A percentile compares a stretch with the other conserved stretches of the same genome.
Conservation (phyloP, 2,888 invertebrate species). For the Shargacucullia verbasci region DNA sequence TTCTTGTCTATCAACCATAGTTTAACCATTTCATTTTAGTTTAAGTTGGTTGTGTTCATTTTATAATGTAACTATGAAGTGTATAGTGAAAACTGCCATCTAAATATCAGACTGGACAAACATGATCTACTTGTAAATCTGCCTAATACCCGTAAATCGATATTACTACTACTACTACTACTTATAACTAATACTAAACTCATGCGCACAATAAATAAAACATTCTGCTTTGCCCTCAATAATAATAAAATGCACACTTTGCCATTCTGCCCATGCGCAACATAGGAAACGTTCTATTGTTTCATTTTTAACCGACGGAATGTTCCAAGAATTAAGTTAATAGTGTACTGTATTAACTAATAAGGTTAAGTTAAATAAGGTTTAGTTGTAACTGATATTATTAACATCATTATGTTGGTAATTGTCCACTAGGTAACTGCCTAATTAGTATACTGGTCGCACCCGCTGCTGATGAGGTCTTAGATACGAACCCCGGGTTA, state of each 20-base stretch:
- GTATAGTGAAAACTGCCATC: too few relatives aligned
- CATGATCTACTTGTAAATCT: neutral
- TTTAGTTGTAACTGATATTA: constrained; percentile 25
- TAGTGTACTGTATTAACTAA: constrained; percentile 27
- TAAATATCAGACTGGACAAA: too few relatives aligned
- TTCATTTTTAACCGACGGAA: constrained; percentile 14
- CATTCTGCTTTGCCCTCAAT: constrained; percentile 29
- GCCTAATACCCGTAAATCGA: constrained; percentile 2
- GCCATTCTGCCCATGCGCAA: constrained; percentile 31
- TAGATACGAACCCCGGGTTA: too few relatives aligned
- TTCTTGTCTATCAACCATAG: too few relatives aligned
- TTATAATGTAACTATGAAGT: too few relatives aligned
- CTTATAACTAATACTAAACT: constrained; percentile 5
- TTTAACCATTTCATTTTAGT: too few relatives aligned
- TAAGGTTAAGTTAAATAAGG: constrained; percentile 29
- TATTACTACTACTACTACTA: too few relatives aligned
- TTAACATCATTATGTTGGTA: constrained; percentile 5
- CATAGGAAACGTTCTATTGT: constrained; percentile 18
- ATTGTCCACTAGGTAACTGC: too few relatives aligned
- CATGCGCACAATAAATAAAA: constrained; percentile 17
- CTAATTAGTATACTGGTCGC: too few relatives aligned
- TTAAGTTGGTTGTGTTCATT: too few relatives aligned
- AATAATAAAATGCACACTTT: constrained; percentile 18
- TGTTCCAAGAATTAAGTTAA: constrained; percentile 38
- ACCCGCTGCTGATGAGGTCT: too few relatives aligned